Conservation (phyloP, 2,888 invertebrate genomes). For the Proisotoma minuta region DNA sequence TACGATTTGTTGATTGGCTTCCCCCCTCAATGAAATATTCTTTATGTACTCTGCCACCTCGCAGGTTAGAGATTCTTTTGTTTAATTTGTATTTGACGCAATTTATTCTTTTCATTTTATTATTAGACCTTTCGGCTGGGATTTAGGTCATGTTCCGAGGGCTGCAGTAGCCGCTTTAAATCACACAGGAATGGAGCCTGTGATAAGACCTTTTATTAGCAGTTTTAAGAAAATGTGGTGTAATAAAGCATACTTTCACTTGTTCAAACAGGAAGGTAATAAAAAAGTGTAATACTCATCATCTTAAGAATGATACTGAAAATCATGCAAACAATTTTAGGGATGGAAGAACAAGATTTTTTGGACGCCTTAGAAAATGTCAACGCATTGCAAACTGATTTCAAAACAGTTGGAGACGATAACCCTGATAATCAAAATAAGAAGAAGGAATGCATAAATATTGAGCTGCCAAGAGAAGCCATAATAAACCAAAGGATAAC, state of each 20-base stretch:
- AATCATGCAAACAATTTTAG: background rate
- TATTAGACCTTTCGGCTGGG: background rate
- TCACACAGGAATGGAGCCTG: background rate
- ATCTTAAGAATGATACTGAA: background rate
- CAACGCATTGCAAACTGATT: background rate
- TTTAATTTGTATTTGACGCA: too few species aligned
- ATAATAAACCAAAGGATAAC: background rate
- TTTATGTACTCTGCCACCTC: background rate
- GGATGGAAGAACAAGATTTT: background rate
- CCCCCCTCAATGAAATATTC: background rate
- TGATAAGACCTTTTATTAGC: background rate
- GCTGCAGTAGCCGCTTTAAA: background rate
- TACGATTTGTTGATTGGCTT: slow-evolving; percentile 1
- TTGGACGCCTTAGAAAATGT: background rate
- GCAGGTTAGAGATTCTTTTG: too few species aligned
- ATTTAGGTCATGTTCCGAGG: background rate
- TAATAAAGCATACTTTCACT: background rate
- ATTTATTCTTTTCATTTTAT: background rate
- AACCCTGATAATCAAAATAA: background rate
- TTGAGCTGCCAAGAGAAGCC: background rate
- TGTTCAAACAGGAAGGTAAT: background rate
- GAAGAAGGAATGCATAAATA: background rate
- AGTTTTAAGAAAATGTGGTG: background rate
- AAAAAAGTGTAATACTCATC: background rate
- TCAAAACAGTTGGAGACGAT: background rate